These are phyloP conservation scores for Botia kubotai DNA, from an alignment of 2,797 vertebrate genomes.

Conservation along the genomic window DNA sequence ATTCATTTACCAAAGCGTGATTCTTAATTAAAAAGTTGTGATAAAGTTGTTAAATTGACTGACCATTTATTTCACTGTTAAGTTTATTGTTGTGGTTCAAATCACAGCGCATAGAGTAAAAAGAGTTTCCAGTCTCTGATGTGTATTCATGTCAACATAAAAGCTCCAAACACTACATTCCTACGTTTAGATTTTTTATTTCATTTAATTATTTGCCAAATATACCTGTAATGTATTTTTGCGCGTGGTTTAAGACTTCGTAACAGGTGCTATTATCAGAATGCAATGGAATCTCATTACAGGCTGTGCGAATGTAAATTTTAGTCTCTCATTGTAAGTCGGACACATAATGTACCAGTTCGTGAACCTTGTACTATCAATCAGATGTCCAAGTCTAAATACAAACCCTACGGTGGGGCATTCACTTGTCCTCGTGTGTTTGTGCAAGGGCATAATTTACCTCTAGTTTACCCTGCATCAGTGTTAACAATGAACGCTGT, in stretches of 20 bases:
- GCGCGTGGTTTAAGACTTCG: conserved; percentile 30
- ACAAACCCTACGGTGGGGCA: conserved; percentile 67
- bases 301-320: conserved; percentile 72
- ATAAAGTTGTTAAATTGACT: no score
- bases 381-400: conserved; percentile 75
- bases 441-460: conserved; percentile 81
- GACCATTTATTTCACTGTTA: no score
- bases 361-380: conserved; percentile 75
- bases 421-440: conserved; percentile 78
- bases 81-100: background rate
- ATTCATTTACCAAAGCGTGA: no score
- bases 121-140: background rate
- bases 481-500: conserved; percentile 70
- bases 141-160: background rate
- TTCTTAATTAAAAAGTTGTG: no score
- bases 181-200: background rate
- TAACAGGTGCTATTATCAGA: conserved; percentile 73
- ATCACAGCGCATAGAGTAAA: background rate
- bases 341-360: conserved; percentile 62
- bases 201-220: background rate
- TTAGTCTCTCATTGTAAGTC: conserved; percentile 60
- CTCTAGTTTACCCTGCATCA: conserved; percentile 76
- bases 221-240: background rate
- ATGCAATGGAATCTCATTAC: conserved; percentile 74
- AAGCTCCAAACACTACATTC: conserved; percentile 1